Conservation (phyloP, 2,113 vertebrate genomes). For the Phalacrocorax pelagicus region DNA sequence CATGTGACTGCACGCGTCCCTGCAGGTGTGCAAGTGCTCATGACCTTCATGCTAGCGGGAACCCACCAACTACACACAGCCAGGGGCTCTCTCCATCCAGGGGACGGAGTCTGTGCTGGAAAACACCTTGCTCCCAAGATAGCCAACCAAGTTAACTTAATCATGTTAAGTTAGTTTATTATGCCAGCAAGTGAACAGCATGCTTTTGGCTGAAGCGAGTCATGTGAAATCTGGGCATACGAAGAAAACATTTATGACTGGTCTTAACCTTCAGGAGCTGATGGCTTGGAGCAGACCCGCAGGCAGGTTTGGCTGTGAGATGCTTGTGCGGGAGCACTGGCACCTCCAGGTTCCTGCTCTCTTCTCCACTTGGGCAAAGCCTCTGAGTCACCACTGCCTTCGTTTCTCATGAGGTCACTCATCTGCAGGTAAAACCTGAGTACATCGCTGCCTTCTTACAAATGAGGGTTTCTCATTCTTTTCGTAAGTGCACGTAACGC, state of each 20-base stretch:
- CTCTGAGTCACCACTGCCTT: not conserved
- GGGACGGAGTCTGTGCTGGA: rapidly evolving
- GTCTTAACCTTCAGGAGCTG: not conserved
- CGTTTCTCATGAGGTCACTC: not conserved
- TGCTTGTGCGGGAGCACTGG: not conserved
- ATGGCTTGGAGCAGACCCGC: rapidly evolving
- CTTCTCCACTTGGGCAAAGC: not conserved
- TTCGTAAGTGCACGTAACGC: not conserved
- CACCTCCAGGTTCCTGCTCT: not conserved
- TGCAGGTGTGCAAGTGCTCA: rapidly evolving
- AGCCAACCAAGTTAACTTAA: not conserved
- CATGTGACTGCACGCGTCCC: not conserved
- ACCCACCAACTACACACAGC: rapidly evolving
- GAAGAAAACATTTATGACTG: not conserved
- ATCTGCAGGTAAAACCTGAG: not conserved
- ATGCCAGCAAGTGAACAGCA: not conserved
- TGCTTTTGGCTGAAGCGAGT: not conserved
- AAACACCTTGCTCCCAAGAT: not conserved
- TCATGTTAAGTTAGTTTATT: not conserved
- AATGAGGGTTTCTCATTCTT: not conserved
- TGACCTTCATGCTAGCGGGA: not conserved
- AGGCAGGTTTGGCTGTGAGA: not conserved
- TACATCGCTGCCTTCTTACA: not conserved
- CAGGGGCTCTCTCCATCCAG: not conserved
- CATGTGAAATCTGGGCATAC: not conserved